Conservation (phyloP, 1,140 invertebrate genomes). For the Rhopalosiphum maidis region DNA sequence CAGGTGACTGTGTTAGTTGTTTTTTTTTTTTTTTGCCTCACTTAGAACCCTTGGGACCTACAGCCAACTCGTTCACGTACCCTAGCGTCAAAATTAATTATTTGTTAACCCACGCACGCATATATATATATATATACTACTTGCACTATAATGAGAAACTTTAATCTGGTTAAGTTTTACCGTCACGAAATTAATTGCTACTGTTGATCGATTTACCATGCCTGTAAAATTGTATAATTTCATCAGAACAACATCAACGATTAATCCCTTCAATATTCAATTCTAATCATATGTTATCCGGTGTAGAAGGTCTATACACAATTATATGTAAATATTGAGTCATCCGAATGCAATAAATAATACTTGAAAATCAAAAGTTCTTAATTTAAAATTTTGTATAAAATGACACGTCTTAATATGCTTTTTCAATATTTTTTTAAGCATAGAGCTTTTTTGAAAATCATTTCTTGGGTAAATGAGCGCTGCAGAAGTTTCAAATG, state of each 20-base stretch:
- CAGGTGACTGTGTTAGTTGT: slow-evolving; percentile 31
- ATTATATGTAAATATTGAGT: neutral
- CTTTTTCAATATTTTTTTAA: neutral
- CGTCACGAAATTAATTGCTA: slow-evolving; percentile 33
- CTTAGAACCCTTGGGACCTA: slow-evolving; percentile 24
- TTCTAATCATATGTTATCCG: neutral
- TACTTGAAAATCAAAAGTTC: neutral
- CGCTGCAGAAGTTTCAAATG: too few relatives aligned
- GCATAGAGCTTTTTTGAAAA: neutral
- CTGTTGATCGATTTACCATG: slow-evolving; percentile 17
- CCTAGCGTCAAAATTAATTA: slow-evolving; percentile 47
- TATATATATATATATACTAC: neutral
- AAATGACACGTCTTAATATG: neutral
- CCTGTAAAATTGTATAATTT: slow-evolving; percentile 13
- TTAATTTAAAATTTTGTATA: neutral
- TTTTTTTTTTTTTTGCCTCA: neutral
- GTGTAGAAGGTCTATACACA: neutral
- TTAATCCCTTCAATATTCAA: neutral
- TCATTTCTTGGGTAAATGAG: neutral
- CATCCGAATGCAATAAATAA: neutral
- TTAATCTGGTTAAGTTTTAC: slow-evolving; percentile 50
- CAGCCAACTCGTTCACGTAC: slow-evolving; percentile 25
- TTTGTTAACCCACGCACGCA: slow-evolving; percentile 36
- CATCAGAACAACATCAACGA: neutral
- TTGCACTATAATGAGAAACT: slow-evolving; percentile 30